phyloP scores from a whole-genome alignment of 2,113 vertebrate species.

The Oplegnathus fasciatus region DNA sequence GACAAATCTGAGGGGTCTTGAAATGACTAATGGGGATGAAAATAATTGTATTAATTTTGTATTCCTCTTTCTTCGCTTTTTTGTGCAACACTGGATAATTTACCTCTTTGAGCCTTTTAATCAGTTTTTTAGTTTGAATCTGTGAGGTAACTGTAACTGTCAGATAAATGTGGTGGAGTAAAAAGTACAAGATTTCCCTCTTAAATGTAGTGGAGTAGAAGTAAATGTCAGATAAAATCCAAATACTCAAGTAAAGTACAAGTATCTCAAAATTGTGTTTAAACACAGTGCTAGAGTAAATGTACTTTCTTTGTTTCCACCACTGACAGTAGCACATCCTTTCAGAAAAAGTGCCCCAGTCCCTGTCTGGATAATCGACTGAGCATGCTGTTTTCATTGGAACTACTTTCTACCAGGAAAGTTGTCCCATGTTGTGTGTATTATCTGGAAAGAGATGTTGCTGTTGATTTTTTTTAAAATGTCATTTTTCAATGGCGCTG shows the following conservation, averaged over 20 bases:
- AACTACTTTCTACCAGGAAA: neutral
- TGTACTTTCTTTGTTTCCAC: no score
- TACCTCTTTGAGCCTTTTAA: no score
- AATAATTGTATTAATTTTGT: neutral
- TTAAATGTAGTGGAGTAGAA: neutral
- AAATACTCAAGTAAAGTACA: neutral
- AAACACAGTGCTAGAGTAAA: neutral
- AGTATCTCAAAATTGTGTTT: neutral
- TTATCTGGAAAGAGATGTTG: slow-evolving; percentile 36
- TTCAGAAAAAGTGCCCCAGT: neutral
- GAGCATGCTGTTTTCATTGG: neutral
- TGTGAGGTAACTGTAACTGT: neutral
- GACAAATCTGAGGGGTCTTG: neutral
- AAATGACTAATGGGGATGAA: neutral
- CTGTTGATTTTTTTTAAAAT: slow-evolving; percentile 10
- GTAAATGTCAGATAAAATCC: no score
- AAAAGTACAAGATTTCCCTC: neutral
- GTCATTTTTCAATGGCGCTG: neutral
- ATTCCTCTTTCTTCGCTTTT: neutral
- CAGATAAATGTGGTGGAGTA: neutral
- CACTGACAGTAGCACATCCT: neutral
- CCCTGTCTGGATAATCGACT: neutral
- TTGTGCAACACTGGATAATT: neutral
- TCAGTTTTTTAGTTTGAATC: neutral
- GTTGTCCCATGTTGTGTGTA: neutral